Percentiles rank a stretch among this genome's conserved stretches.
These are phyloP conservation scores for Drosophila cracens DNA, from an alignment of 2,888 invertebrate species.

Conservation along the genomic window DNA sequence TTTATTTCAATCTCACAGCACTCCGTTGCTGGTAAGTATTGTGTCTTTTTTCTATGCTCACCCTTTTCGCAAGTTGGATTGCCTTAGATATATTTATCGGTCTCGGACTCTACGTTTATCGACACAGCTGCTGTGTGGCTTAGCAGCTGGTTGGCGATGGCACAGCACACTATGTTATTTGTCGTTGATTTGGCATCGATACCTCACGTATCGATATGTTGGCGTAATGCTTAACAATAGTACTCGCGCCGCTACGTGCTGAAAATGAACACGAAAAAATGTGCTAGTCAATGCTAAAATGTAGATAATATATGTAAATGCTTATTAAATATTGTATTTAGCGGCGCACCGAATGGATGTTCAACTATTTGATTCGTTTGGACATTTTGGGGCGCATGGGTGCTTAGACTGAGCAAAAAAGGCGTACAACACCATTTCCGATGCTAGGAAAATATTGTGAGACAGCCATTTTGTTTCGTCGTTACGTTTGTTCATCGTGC, in stretches of 20 bases:
- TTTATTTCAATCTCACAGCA: not conserved
- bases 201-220: conserved; percentile 26
- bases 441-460: conserved; percentile 54
- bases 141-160: conserved; percentile 41
- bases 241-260: conserved; percentile 59
- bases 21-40: not conserved
- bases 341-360: conserved; percentile 42
- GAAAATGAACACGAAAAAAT: conserved; percentile 60
- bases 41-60: conserved; percentile 12
- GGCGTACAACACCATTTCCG: conserved; percentile 19
- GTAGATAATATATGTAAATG: conserved; percentile 56
- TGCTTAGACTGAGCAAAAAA: conserved; percentile 24
- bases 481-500: conserved; percentile 56
- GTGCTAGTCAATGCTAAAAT: conserved; percentile 64
- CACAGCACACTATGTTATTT: conserved; percentile 8
- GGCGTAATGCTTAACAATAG: conserved; percentile 32
- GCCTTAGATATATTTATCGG: conserved; percentile 37
- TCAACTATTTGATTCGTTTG: conserved; percentile 17
- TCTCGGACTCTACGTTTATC: conserved; percentile 28
- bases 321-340: conserved; percentile 38
- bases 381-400: conserved; percentile 14
- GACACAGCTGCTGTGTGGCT: conserved; percentile 20
- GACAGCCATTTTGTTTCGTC: conserved; percentile 83
- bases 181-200: not conserved
- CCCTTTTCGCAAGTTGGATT: conserved; percentile 28